A percentile compares a stretch with the other conserved stretches of the same genome.
Evolutionary conservation across 2,888 invertebrate species (phyloP).

Genomic region (Zygogramma bicolorata): DNA sequence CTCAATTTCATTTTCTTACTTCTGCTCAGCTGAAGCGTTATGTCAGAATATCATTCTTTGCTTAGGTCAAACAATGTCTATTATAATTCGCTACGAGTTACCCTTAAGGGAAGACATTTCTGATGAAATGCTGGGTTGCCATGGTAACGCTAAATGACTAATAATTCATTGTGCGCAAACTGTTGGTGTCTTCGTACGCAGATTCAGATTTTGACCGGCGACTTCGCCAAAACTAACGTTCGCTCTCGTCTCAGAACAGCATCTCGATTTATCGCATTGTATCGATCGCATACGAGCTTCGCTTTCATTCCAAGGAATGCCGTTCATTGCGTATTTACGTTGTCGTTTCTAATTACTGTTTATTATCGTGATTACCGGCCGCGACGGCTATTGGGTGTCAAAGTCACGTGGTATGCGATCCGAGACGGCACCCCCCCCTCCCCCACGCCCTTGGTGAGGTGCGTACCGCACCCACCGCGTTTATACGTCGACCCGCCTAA

Average conservation of each 20-base stretch:
- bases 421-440: conserved; percentile 30
- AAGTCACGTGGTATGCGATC: conserved; percentile 59
- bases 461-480: conserved; percentile 39
- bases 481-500: conserved; percentile 46
- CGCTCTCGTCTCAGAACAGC: not conserved
- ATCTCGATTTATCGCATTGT: not conserved
- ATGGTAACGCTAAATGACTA: too few species aligned
- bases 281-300: conserved; percentile 32
- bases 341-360: conserved; percentile 65
- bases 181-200: too few species aligned
- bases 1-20: too few species aligned
- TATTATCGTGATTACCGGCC: conserved; percentile 63
- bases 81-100: too few species aligned
- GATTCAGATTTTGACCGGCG: too few species aligned
- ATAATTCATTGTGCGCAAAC: too few species aligned
- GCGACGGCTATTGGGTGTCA: conserved; percentile 61
- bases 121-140: too few species aligned
- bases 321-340: conserved; percentile 63
- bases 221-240: not conserved
- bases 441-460: conserved; percentile 23
- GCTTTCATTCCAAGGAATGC: conserved; percentile 17
- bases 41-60: too few species aligned
- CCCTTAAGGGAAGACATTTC: too few species aligned
- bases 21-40: too few species aligned
- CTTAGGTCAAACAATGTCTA: too few species aligned